Evolutionary conservation across 2,888 invertebrate genomes (phyloP).

Genomic region (Harpalus rufipes): DNA sequence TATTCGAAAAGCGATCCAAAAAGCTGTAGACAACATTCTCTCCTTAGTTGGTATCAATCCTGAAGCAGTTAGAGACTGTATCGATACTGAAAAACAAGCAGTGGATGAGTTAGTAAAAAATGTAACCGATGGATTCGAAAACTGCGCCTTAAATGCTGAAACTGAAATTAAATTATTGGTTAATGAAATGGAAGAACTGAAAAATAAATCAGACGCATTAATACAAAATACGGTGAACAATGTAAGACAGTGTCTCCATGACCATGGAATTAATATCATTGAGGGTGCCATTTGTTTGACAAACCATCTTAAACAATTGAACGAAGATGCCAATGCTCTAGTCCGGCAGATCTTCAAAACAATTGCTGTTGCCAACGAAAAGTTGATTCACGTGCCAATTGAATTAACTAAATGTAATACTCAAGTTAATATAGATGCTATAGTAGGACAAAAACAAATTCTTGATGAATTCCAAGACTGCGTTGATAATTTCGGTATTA

Average conservation of each 20-base stretch:
- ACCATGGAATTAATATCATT: conserved; percentile 54
- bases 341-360: conserved; percentile 23
- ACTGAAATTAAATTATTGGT: not conserved
- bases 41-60: conserved; percentile 22
- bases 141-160: not conserved
- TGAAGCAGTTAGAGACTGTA: conserved; percentile 46
- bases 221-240: not conserved
- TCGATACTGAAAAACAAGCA: conserved; percentile 20
- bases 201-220: not conserved
- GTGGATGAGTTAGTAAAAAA: not conserved
- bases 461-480: conserved; percentile 40
- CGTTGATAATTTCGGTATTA: not conserved
- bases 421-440: not conserved
- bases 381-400: not conserved
- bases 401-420: conserved; percentile 23
- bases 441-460: not conserved
- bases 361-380: conserved; percentile 19
- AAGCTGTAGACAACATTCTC: conserved; percentile 26
- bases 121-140: not conserved
- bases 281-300: conserved; percentile 41
- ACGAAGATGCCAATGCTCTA: conserved; percentile 20
- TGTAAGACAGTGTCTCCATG: conserved; percentile 33
- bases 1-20: conserved; percentile 19
- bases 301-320: conserved; percentile 10
- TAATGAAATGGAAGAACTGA: conserved; percentile 19